These are phyloP conservation scores for Myotis daubentonii DNA, from an alignment of 2,797 vertebrate genomes.

Conservation along the genomic window DNA sequence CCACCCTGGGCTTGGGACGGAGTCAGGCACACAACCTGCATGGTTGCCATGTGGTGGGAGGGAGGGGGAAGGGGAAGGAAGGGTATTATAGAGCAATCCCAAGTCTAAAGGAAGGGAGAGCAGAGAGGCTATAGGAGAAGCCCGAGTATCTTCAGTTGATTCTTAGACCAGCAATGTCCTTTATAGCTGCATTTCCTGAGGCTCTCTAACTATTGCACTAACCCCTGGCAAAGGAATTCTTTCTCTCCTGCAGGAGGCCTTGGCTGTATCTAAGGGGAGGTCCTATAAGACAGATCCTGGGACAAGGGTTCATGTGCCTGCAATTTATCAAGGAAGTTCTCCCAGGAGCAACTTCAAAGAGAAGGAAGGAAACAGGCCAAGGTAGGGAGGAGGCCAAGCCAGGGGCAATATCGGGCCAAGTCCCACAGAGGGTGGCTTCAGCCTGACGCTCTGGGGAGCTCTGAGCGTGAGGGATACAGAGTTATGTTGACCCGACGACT, in stretches of 20 bases:
- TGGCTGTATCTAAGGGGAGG: background rate
- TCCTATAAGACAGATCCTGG: background rate
- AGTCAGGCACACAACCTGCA: background rate
- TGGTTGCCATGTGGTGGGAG: background rate
- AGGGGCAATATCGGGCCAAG: background rate
- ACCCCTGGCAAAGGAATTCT: background rate
- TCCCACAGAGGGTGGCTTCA: background rate
- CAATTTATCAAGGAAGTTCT: slow-evolving; percentile 40
- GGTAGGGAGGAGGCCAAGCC: background rate
- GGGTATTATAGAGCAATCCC: background rate
- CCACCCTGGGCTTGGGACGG: background rate
- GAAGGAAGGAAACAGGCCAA: background rate
- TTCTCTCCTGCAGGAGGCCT: background rate
- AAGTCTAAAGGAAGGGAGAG: background rate
- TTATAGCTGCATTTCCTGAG: background rate
- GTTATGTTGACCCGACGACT: background rate
- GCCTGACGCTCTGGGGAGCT: background rate
- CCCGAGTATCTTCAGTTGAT: background rate
- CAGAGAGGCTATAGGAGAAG: background rate
- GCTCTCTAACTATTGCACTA: background rate
- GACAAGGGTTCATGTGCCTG: background rate
- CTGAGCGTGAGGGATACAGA: background rate
- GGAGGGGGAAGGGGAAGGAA: background rate
- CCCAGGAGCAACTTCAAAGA: background rate
- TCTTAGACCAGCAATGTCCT: background rate